These are phyloP conservation scores for Cranoglanis bouderius DNA, from an alignment of 2,113 vertebrate species.

Conservation along the genomic window DNA sequence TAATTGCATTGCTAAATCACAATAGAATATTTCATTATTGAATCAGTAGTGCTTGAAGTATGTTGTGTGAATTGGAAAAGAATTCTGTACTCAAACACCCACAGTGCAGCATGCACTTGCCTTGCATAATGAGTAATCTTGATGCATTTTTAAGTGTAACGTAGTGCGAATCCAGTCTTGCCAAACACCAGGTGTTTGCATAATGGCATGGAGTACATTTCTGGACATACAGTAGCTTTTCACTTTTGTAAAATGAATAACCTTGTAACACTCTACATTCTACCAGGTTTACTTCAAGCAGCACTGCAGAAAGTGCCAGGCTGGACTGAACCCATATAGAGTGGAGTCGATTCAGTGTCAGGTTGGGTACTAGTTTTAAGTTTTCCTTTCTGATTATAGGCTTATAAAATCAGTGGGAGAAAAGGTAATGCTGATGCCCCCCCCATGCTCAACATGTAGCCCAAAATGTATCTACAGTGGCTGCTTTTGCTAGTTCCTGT, in stretches of 20 bases:
- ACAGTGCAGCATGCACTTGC: not conserved
- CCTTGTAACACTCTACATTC: not conserved
- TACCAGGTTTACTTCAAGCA: conserved; percentile 97
- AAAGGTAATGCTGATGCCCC: too few relatives aligned
- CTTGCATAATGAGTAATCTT: not conserved
- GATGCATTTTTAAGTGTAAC: not conserved
- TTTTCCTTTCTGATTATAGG: not conserved
- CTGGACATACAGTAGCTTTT: not conserved
- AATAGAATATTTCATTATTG: too few relatives aligned
- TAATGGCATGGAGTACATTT: not conserved
- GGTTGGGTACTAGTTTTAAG: conserved; percentile 63
- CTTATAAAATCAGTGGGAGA: too few relatives aligned
- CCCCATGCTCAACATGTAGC: not conserved
- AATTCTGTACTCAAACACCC: not conserved
- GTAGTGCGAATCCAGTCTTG: not conserved
- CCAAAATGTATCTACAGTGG: not conserved
- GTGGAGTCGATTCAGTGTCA: conserved; percentile 94
- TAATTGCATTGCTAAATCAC: too few relatives aligned
- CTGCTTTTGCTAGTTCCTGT: not conserved
- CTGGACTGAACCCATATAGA: conserved; percentile 88
- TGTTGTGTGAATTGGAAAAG: too few relatives aligned
- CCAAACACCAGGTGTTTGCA: not conserved
- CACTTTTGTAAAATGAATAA: not conserved
- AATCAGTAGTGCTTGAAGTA: too few relatives aligned
- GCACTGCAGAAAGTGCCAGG: conserved; percentile 91